These are phyloP conservation scores for Drosophila melanosoma DNA, from an alignment of 2,888 invertebrate genomes.

Conservation along the genomic window DNA sequence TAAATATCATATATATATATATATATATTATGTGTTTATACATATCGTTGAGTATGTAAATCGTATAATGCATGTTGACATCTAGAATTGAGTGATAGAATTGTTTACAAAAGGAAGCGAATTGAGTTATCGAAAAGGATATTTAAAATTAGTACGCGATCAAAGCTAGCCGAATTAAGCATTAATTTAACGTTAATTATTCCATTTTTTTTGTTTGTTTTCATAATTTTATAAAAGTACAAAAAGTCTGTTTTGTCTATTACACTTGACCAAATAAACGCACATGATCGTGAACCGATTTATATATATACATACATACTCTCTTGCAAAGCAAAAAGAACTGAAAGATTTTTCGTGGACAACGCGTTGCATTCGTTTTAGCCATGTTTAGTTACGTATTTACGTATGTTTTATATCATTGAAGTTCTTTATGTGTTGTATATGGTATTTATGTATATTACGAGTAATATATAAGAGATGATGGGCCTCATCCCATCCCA, in stretches of 20 bases:
- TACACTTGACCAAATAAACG: constrained; percentile 7
- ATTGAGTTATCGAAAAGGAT: constrained; percentile 22
- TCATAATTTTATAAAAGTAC: constrained; percentile 74
- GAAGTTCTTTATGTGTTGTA: constrained; percentile 46
- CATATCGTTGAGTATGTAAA: constrained; percentile 57
- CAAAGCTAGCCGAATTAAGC: constrained; percentile 66
- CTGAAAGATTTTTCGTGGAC: constrained; percentile 40
- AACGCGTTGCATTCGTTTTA: constrained; percentile 27
- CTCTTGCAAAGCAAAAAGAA: constrained; percentile 41
- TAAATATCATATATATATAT: constrained; percentile 43
- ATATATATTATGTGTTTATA: constrained; percentile 38
- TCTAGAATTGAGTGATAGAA: constrained; percentile 67
- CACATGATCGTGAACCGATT: constrained; percentile 51
- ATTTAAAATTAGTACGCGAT: constrained; percentile 11
- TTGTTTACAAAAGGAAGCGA: constrained; percentile 49
- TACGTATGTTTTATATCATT: constrained; percentile 65
- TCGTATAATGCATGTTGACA: constrained; percentile 71
- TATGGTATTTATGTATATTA: constrained; percentile 55
- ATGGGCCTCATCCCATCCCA: constrained; percentile 25
- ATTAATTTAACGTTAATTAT: constrained; percentile 53
- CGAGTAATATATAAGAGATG: constrained; percentile 53
- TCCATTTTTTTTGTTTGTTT: background rate
- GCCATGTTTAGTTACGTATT: constrained; percentile 27
- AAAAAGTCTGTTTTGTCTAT: constrained; percentile 66
- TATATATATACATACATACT: constrained; percentile 40